Evolutionary conservation across 2,888 invertebrate genomes (phyloP), one percentile per base, ranked within the genome.

Genomic region (Aphrophora alni): DNA sequence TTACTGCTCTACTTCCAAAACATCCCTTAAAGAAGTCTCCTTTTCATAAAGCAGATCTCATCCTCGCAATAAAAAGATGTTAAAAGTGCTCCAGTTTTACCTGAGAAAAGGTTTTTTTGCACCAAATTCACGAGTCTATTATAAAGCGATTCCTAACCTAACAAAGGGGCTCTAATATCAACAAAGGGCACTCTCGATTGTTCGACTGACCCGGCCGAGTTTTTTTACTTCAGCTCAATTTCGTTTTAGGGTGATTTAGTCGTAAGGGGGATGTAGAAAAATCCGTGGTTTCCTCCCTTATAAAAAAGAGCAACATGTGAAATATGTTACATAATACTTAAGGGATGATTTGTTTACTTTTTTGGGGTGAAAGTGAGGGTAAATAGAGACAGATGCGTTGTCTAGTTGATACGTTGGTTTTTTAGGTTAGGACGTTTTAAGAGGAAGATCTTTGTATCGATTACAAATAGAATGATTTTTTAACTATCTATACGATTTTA

Each of bases 271-370:
- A 25, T 24, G 77, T 21, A 10, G 24, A 26, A 28, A n/a, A n/a
- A 33, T 51, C 26, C 51, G 75, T 26, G 24, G 73, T 25, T 68
- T 70, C 38, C 38, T n/a, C 51, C 38, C 74, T 21, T n/a, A 72
- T 59, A 80, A 68, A 80, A 80, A 80, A 38, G 14, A 75, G 70
- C 75, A 75, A 75, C 75, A 80, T 75, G 44, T 75, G 75, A 75
- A 80, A 80, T 80, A 75, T 80, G 80, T 75, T 80, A 80, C 79
- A 79, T 80, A 75, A 75, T 80, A 80, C 80, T 80, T 68, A 75
- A 75, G 75, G 73, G 73, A 75, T 38, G 73, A 69, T 75, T 75
- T 80, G 80, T 80, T 80, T 80, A 75, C 75, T 25, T 75, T 75
- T 80, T 75, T 21, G 26, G 26, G 26, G 51, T 33, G 21, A 25